A percentile compares a stretch with the other conserved stretches of the same genome.
Evolutionary conservation across 2,797 vertebrate species (phyloP).

Genomic region (Lithobates pipiens): DNA sequence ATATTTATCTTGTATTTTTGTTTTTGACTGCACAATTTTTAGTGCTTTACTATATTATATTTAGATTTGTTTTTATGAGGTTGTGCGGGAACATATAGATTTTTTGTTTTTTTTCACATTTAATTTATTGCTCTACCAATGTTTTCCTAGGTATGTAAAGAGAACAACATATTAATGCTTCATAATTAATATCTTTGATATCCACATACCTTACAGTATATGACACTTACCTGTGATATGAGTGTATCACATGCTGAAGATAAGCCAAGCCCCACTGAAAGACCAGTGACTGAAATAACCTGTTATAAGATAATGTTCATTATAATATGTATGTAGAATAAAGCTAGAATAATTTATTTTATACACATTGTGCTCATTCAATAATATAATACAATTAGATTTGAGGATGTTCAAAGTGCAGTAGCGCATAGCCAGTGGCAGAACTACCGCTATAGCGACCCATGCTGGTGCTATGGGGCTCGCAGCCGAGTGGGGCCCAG

Average conservation of each 20-base stretch:
- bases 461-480: no score
- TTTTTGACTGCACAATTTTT: no score
- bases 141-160: background rate
- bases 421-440: background rate
- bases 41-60: no score
- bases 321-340: background rate
- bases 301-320: conserved; percentile 7
- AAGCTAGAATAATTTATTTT: background rate
- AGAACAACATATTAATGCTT: background rate
- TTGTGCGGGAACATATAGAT: no score
- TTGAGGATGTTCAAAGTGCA: background rate
- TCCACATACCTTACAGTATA: no score
- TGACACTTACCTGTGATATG: conserved; percentile 85
- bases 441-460: no score
- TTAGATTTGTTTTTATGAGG: no score
- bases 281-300: conserved; percentile 56
- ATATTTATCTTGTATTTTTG: no score
- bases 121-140: background rate
- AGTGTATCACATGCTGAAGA: conserved; percentile 89
- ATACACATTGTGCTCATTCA: background rate
- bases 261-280: conserved; percentile 84
- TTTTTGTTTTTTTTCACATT: no score
- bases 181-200: background rate
- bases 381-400: background rate
- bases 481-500: no score